A percentile compares a stretch with the other conserved stretches of the same genome.
Conservation (phyloP, 2,888 invertebrate species). For the Dichetophora obliterata region DNA sequence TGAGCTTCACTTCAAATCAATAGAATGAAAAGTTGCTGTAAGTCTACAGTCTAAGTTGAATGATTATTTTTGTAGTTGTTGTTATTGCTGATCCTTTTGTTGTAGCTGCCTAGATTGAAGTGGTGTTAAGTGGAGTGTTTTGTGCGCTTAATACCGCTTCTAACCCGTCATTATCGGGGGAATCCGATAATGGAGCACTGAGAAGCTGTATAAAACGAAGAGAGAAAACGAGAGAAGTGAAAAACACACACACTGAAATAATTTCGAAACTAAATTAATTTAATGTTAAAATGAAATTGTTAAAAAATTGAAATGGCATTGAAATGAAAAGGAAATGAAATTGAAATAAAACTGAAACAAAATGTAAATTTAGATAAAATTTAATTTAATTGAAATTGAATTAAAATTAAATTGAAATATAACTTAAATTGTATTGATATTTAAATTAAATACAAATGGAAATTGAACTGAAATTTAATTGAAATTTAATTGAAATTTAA, state of each 20-base stretch:
- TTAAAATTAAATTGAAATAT: too few species aligned
- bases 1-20: constrained; percentile 15
- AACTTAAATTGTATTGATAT: not conserved
- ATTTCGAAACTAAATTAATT: too few species aligned
- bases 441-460: not conserved
- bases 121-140: constrained; percentile 39
- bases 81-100: constrained; percentile 11
- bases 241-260: too few species aligned
- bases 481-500: not conserved
- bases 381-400: not conserved
- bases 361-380: not conserved
- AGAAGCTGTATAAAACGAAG: constrained; percentile 16
- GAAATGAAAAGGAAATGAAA: not conserved
- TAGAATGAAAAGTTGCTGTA: constrained; percentile 5
- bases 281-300: not conserved
- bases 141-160: constrained; percentile 39
- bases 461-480: not conserved
- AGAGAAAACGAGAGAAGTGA: too few species aligned
- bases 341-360: not conserved
- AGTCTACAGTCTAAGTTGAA: constrained; percentile 25
- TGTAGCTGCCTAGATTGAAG: constrained; percentile 25
- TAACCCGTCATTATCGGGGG: constrained; percentile 52
- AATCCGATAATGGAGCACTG: constrained; percentile 50
- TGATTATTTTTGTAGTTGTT: constrained; percentile 37
- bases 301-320: not conserved